Base-by-base conservation (phyloP, 2,888 invertebrate species). In the Coleophora deauratella region DNA sequence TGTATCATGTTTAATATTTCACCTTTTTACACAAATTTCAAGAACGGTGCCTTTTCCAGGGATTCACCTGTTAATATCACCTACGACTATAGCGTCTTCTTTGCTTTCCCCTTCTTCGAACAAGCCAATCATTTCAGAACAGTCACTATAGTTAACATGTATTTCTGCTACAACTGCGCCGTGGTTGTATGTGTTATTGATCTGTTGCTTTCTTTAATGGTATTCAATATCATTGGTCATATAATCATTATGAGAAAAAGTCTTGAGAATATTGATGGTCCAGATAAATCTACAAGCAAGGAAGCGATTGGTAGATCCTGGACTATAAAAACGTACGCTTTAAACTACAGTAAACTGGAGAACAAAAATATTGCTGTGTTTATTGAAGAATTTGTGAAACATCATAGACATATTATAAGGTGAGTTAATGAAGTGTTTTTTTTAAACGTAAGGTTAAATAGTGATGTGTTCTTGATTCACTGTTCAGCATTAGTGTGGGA, bases 161-260 rank as follows among this genome's bases (percentile, higher is more conserved):
- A 43, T 31, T n/a, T 49, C 8, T 37, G 47, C 4, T 42, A 40
- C 12, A 33, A 8, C 21, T 47, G 46, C 30, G 12, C 38, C 1
- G 11, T 33, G 2, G 27, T 14, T 33, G 12, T 50, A 10, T 46
- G 42, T 31, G 27, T 45, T 8, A 40, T 42, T 10, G 54, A 52
- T 33, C 39, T 50, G 12, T 39, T 46, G 15, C 9, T 52, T 7
- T 39, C 38, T 8, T 12, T 54, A 6, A 37, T 52, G 31, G 40
- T 50, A 10, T 44, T 54, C 27, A 50, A 54, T 44, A 41, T 54
- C 9, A 45, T 52, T 11, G 54, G 48, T 2, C 54, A 52, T 32
- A 48, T 54, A 9, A 27, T 40, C 2, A 42, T 45, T 27, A 32
- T 54, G 28, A 43, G 35, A 27, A 10, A 38, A 9, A 44, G 44